Evolutionary conservation across 2,113 vertebrate genomes (phyloP), one percentile per base, ranked within the genome.

Genomic region (Poeciliopsis prolifica): DNA sequence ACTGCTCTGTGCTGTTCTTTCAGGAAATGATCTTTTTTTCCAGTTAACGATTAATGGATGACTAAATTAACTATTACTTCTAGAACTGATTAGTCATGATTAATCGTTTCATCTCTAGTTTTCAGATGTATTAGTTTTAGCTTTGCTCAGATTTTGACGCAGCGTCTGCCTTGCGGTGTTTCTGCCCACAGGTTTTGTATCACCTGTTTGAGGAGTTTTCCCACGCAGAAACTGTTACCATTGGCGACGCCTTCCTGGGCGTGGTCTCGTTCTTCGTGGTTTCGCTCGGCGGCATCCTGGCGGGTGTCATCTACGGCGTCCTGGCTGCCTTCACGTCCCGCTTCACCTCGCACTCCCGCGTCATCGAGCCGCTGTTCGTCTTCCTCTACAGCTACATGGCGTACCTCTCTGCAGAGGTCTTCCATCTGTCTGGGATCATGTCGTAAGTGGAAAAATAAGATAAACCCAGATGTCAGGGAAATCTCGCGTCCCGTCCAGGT

Each of bases 321-420:
- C 90, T 98, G 35, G 95, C 96, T 0, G 98, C 97, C 87, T 96
- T 98, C 90, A 99, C 98, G 0, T 99, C 97, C 17, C 96, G 97
- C 69, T 98, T 98, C 93, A 98, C 98, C 11, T 93, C 96, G 2
- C 97, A 96, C 91, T 96, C 97, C 29, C 96, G 98, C 0, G 98
- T 99, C 95, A 99, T 99, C 79, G 98, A 99, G 93, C 98, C 98
- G 0, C 96, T 99, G 72, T 98, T 99, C 79, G 97, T 98, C 70
- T 99, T 99, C 93, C 96, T 99, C 78, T 99, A 98, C 95, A 99
- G 98, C 93, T 99, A 98, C 94, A 98, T 99, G 97, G 97, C 97
- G 0, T 99, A 99, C 64, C 95, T 99, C 70, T 98, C 97, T 0
- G 96, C 98, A 0, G 98, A 99, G 92, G 93, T 97, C 89, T 99